Evolutionary conservation across 2,113 vertebrate genomes (phyloP).

Genomic region (Haemorhous mexicanus): DNA sequence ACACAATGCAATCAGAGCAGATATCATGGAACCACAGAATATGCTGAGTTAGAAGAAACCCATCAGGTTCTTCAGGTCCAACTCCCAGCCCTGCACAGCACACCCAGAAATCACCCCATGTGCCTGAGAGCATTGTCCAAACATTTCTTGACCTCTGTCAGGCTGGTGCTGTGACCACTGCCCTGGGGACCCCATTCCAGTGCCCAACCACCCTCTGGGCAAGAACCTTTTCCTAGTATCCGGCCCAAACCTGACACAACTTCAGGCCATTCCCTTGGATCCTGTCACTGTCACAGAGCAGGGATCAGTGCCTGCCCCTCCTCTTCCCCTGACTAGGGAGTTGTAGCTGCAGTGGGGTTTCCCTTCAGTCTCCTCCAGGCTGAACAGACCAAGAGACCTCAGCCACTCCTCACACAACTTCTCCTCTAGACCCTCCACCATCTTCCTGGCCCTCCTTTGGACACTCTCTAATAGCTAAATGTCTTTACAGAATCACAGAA

Average conservation of each 20-base stretch:
- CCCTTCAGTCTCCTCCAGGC: background rate
- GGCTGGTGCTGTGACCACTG: background rate
- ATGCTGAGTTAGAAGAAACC: background rate
- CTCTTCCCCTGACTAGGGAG: rapidly evolving
- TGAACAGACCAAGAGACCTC: background rate
- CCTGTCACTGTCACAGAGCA: background rate
- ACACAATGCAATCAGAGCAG: background rate
- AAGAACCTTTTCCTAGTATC: background rate
- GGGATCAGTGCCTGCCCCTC: background rate
- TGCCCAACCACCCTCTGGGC: rapidly evolving
- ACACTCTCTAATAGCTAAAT: too few species aligned
- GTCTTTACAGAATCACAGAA: too few species aligned
- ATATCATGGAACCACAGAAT: background rate
- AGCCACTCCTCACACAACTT: rapidly evolving
- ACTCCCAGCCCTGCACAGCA: background rate
- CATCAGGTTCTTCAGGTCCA: background rate
- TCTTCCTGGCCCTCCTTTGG: background rate
- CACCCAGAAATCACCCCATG: too few species aligned
- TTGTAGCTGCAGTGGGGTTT: rapidly evolving
- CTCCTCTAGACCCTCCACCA: background rate
- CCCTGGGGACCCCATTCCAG: background rate
- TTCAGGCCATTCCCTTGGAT: rapidly evolving
- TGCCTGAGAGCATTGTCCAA: background rate
- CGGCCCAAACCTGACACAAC: background rate
- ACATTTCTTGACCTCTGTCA: background rate